Evolutionary conservation across 2,797 vertebrate species (phyloP).

Genomic region (Amblyopsis hoosieri): DNA sequence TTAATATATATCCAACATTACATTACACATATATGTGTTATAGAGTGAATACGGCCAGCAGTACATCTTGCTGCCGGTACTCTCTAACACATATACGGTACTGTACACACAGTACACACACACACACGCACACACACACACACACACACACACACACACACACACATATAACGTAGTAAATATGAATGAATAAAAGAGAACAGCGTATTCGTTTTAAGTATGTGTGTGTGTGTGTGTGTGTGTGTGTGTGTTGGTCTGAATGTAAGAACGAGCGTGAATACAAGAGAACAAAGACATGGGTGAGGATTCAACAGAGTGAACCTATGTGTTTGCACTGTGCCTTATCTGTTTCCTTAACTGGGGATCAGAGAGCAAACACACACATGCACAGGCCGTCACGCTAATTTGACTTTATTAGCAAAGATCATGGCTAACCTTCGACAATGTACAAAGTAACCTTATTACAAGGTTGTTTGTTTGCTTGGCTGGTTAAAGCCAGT

Average conservation of each 20-base stretch:
- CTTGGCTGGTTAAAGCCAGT: conserved; percentile 54
- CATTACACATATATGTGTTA: no score
- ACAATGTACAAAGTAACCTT: no score
- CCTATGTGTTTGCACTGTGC: conserved; percentile 4
- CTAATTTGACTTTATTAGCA: background rate
- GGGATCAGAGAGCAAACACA: conserved; percentile 59
- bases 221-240: conserved; percentile 16
- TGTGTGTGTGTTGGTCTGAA: background rate
- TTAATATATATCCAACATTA: no score
- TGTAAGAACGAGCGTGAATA: conserved; percentile 13
- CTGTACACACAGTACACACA: background rate
- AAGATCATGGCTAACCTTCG: no score
- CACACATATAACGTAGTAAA: background rate
- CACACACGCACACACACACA: background rate
- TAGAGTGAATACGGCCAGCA: no score
- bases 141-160: conserved; percentile 1
- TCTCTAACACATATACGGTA: background rate
- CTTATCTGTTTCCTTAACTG: conserved; percentile 57
- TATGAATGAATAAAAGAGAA: no score
- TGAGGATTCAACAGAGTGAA: background rate
- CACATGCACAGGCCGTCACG: conserved; percentile 21
- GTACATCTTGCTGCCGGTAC: no score
- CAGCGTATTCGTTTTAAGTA: background rate
- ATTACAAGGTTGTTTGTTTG: conserved; percentile 40
- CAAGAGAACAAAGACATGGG: background rate